A percentile compares a stretch with the other conserved stretches of the same genome.
Evolutionary conservation across 2,888 invertebrate genomes (phyloP).

Genomic region (Tanaodytes sp.): DNA sequence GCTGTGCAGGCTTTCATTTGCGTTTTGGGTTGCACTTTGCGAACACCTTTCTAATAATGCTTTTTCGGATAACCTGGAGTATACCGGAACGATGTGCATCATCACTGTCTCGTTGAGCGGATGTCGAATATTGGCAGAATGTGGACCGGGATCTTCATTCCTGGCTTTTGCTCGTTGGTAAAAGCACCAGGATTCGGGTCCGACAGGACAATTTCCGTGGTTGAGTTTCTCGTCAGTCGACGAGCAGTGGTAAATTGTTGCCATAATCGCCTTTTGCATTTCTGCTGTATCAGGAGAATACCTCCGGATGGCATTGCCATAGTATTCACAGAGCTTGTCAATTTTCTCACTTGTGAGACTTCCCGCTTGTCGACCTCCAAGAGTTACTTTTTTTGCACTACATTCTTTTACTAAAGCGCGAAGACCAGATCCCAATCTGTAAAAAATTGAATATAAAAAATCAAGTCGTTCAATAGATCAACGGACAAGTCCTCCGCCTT

Average conservation of each 20-base stretch:
- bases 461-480: neutral
- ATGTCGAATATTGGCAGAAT: neutral
- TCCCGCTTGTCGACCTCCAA: neutral
- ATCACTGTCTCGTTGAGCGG: constrained; percentile 9
- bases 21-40: constrained; percentile 10
- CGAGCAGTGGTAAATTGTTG: constrained; percentile 11
- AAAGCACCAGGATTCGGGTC: constrained; percentile 8
- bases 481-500: neutral
- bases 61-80: neutral
- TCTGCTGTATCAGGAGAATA: neutral
- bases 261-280: constrained; percentile 4
- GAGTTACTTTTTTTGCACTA: neutral
- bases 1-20: constrained; percentile 13
- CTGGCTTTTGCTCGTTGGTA: constrained; percentile 4
- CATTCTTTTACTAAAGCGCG: neutral
- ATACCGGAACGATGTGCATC: neutral
- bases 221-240: constrained; percentile 9
- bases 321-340: neutral
- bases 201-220: constrained; percentile 9
- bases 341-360: too few species aligned
- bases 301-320: constrained; percentile 3
- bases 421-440: constrained; percentile 1
- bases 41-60: constrained; percentile 8
- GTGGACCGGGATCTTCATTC: neutral
- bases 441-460: neutral